A percentile compares a stretch with the other conserved stretches of the same genome.
These are phyloP conservation scores for Anolis carolinensis DNA, from an alignment of 2,113 vertebrate species.

Conservation along the genomic window DNA sequence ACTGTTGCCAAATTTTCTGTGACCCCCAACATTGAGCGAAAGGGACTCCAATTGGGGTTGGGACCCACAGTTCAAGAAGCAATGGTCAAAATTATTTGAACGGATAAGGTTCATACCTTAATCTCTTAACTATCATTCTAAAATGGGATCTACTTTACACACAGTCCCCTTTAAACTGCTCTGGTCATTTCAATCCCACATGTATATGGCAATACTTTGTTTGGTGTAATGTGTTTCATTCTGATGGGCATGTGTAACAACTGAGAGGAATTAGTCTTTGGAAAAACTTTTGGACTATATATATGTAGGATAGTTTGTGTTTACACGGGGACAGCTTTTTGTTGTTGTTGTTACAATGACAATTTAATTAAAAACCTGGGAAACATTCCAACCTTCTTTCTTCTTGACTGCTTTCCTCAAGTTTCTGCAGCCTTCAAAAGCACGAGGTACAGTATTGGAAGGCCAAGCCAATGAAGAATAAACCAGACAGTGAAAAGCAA, in stretches of 20 bases:
- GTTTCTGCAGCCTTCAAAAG: slow-evolving; percentile 91
- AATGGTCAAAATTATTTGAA: background rate
- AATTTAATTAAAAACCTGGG: slow-evolving; percentile 80
- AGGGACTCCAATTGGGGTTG: no score
- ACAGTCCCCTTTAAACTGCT: slow-evolving; percentile 33
- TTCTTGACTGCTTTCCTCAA: slow-evolving; percentile 85
- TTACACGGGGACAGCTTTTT: slow-evolving; percentile 70
- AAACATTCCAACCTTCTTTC: slow-evolving; percentile 92
- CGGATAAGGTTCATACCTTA: background rate
- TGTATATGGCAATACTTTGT: background rate
- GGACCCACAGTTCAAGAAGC: no score
- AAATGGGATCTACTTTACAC: slow-evolving; percentile 20
- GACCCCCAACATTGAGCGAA: no score
- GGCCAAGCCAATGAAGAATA: slow-evolving; percentile 82
- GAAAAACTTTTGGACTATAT: slow-evolving; percentile 15
- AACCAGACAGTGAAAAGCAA: slow-evolving; percentile 82
- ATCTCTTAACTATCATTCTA: background rate
- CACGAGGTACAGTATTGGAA: slow-evolving; percentile 80
- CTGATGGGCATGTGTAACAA: background rate
- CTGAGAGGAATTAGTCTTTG: background rate
- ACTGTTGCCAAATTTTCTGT: no score
- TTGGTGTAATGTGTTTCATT: no score
- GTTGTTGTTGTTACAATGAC: slow-evolving; percentile 66
- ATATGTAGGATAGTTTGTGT: slow-evolving; percentile 58
- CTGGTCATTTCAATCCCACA: slow-evolving; percentile 12